phyloP scores from a whole-genome alignment of 2,888 invertebrate genomes.

The Trichopria drosophilae region DNA sequence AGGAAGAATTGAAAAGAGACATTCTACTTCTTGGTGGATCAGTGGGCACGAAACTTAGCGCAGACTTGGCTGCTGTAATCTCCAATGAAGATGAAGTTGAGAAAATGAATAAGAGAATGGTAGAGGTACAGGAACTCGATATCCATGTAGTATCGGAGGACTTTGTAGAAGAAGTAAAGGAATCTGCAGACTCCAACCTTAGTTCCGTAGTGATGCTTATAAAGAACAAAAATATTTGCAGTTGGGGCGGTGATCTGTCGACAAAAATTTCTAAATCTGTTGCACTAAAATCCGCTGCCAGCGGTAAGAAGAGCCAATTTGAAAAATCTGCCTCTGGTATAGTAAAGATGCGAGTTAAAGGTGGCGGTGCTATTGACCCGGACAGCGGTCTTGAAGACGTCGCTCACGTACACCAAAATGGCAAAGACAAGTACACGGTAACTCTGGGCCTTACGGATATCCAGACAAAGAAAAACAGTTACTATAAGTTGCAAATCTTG shows the following conservation, averaged over 20 bases:
- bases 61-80: conserved; percentile 74
- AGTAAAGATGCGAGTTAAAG: conserved; percentile 72
- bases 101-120: conserved; percentile 68
- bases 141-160: conserved; percentile 81
- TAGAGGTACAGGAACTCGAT: conserved; percentile 67
- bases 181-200: conserved; percentile 66
- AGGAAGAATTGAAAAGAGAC: conserved; percentile 68
- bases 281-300: conserved; percentile 54
- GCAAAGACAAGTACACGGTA: conserved; percentile 70
- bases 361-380: conserved; percentile 90
- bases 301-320: conserved; percentile 66
- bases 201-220: conserved; percentile 69
- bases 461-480: conserved; percentile 86
- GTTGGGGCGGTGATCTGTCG: conserved; percentile 78
- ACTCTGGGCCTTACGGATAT: conserved; percentile 86
- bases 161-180: conserved; percentile 70
- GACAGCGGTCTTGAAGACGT: conserved; percentile 77
- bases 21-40: conserved; percentile 78
- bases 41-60: conserved; percentile 67
- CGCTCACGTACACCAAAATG: conserved; percentile 75
- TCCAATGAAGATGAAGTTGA: conserved; percentile 71
- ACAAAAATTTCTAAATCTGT: conserved; percentile 62
- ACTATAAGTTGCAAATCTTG: conserved; percentile 90
- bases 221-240: conserved; percentile 72
- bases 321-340: conserved; percentile 64